A percentile compares a stretch with the other conserved stretches of the same genome.
Evolutionary conservation across 1,140 invertebrate species (phyloP).

Genomic region (Lepidurus arcticus): DNA sequence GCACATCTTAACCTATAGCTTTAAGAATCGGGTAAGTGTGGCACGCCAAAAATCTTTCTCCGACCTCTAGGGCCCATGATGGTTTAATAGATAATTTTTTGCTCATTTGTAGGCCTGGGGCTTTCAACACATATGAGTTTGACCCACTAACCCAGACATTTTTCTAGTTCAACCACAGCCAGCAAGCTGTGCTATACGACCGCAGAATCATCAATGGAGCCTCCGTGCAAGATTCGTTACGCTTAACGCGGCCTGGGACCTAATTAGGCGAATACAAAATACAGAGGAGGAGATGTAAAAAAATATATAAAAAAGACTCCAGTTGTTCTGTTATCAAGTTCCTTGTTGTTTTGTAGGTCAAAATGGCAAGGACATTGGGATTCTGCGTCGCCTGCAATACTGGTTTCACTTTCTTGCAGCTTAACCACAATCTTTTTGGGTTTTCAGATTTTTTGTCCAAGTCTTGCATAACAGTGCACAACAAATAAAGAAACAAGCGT

Average conservation of each 20-base stretch:
- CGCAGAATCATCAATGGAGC: slow-evolving; percentile 9
- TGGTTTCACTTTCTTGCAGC: slow-evolving; percentile 7
- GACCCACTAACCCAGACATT: slow-evolving; percentile 21
- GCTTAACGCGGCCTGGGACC: neutral
- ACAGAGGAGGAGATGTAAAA: neutral
- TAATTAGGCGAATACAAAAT: neutral
- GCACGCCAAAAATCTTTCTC: neutral
- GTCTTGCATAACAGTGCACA: neutral
- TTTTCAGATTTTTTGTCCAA: neutral
- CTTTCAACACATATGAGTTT: neutral
- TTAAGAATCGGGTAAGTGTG: neutral
- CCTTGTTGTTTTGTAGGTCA: slow-evolving; percentile 15
- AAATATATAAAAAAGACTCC: neutral
- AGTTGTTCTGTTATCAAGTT: neutral
- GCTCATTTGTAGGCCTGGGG: neutral
- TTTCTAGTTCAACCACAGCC: slow-evolving; percentile 13
- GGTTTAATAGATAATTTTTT: neutral
- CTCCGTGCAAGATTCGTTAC: neutral
- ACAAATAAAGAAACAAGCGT: neutral
- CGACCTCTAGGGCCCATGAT: neutral
- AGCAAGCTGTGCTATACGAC: neutral
- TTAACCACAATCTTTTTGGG: neutral
- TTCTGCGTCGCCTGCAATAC: neutral
- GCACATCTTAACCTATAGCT: neutral
- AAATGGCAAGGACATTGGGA: neutral